Percentiles rank a stretch among this genome's conserved stretches.
Evolutionary conservation across 2,888 invertebrate species (phyloP).

Genomic region (Serripes groenlandicus): DNA sequence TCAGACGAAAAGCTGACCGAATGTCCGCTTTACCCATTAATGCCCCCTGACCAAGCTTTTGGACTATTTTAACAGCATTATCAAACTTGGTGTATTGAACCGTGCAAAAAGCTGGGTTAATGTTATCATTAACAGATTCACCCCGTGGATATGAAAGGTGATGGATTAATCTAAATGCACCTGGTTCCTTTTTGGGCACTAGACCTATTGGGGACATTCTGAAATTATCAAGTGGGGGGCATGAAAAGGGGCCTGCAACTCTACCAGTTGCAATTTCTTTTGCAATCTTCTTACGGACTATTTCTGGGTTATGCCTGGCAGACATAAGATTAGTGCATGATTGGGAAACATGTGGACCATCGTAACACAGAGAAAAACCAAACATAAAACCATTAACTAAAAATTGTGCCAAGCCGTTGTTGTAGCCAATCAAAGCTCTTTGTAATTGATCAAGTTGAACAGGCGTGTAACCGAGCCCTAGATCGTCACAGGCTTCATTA

Average conservation of each 20-base stretch:
- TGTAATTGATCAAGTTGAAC: neutral
- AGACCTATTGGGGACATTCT: conserved; percentile 12
- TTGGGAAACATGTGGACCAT: conserved; percentile 3
- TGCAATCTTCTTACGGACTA: conserved; percentile 25
- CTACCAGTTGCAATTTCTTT: conserved; percentile 37
- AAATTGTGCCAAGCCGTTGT: neutral
- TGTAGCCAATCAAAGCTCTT: neutral
- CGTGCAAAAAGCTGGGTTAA: conserved; percentile 10
- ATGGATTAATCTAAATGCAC: conserved; percentile 40
- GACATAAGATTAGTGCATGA: conserved; percentile 38
- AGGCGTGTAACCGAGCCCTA: too few relatives aligned
- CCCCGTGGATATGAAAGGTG: conserved; percentile 45
- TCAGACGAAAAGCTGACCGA: conserved; percentile 28
- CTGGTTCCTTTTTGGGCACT: conserved; percentile 38
- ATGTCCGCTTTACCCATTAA: conserved; percentile 13
- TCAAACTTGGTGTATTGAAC: conserved; percentile 27
- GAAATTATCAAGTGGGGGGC: neutral
- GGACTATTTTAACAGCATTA: conserved; percentile 7
- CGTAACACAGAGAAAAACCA: conserved; percentile 10
- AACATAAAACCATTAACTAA: conserved; percentile 2
- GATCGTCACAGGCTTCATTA: too few relatives aligned
- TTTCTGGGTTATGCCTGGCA: conserved; percentile 3
- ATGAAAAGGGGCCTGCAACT: conserved; percentile 34
- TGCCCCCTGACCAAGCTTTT: conserved; percentile 3
- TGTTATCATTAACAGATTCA: conserved; percentile 49